Percentiles rank a stretch among this genome's conserved stretches.
These are phyloP conservation scores for Clinocottus analis DNA, from an alignment of 2,113 vertebrate species.

Conservation along the genomic window DNA sequence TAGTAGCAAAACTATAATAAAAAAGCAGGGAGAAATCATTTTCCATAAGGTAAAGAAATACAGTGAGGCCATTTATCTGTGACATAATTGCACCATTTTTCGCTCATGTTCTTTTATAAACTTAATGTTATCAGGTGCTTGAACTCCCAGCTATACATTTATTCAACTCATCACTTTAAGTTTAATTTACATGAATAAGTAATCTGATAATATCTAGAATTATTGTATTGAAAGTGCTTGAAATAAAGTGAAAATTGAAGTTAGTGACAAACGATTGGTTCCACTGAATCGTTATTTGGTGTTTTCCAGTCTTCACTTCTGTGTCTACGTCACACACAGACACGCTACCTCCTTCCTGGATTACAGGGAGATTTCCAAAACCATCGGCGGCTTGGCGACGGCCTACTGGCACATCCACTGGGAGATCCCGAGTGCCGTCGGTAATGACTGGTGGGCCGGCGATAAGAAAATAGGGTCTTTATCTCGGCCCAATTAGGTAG, in stretches of 20 bases:
- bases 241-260: not conserved
- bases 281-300: not conserved
- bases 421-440: slow-evolving; percentile 51
- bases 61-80: too few species aligned
- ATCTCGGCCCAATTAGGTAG: slow-evolving; percentile 74
- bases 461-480: slow-evolving; percentile 74
- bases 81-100: too few species aligned
- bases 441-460: slow-evolving; percentile 54
- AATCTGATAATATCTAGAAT: not conserved
- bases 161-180: not conserved
- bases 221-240: not conserved
- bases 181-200: not conserved
- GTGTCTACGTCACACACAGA: not conserved
- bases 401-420: slow-evolving; percentile 51
- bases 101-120: not conserved
- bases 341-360: not conserved
- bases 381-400: slow-evolving; percentile 33
- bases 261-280: not conserved
- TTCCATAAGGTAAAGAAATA: too few species aligned
- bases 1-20: too few species aligned
- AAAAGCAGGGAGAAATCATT: too few species aligned
- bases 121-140: not conserved
- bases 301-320: not conserved
- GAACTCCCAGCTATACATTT: not conserved
- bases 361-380: slow-evolving; percentile 13